A percentile compares a stretch with the other conserved stretches of the same genome.
Conservation (phyloP, 2,888 invertebrate genomes). For the Lithophane socia region DNA sequence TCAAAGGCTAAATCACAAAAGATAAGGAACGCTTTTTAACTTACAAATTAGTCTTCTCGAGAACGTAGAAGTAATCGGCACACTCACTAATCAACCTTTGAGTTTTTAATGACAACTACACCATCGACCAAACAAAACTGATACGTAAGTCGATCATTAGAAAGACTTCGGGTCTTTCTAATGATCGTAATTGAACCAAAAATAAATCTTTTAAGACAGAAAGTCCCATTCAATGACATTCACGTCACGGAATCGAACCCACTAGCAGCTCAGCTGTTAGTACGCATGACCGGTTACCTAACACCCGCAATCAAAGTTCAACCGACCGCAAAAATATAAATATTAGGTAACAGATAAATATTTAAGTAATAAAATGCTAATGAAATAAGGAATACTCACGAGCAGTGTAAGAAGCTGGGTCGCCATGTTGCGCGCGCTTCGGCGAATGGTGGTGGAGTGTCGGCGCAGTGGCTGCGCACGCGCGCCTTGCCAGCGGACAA, state of each 20-base stretch:
- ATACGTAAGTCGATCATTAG: slow-evolving; percentile 7
- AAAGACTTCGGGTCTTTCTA: too few relatives aligned
- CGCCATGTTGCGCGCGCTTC: slow-evolving; percentile 84
- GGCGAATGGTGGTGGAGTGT: slow-evolving; percentile 85
- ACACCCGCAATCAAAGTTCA: slow-evolving; percentile 44
- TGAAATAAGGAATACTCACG: slow-evolving; percentile 76
- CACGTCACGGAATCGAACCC: slow-evolving; percentile 52
- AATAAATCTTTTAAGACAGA: slow-evolving; percentile 22
- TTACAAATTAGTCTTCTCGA: not conserved
- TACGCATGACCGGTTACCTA: slow-evolving; percentile 29
- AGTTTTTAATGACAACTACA: not conserved
- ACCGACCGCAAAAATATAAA: slow-evolving; percentile 47
- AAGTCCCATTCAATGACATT: slow-evolving; percentile 44
- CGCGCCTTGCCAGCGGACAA: slow-evolving; percentile 75
- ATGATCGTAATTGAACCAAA: slow-evolving; percentile 25
- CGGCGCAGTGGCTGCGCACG: slow-evolving; percentile 78
- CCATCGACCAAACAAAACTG: not conserved
- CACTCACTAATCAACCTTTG: slow-evolving; percentile 2
- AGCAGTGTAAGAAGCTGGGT: slow-evolving; percentile 75
- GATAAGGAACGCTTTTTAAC: not conserved
- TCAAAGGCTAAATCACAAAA: not conserved
- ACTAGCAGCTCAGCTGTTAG: slow-evolving; percentile 18
- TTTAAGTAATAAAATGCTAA: slow-evolving; percentile 63
- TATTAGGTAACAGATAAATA: slow-evolving; percentile 59
- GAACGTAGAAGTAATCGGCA: not conserved